Base-by-base conservation (phyloP, 2,888 invertebrate species). In the Cheilosia grossa region DNA sequence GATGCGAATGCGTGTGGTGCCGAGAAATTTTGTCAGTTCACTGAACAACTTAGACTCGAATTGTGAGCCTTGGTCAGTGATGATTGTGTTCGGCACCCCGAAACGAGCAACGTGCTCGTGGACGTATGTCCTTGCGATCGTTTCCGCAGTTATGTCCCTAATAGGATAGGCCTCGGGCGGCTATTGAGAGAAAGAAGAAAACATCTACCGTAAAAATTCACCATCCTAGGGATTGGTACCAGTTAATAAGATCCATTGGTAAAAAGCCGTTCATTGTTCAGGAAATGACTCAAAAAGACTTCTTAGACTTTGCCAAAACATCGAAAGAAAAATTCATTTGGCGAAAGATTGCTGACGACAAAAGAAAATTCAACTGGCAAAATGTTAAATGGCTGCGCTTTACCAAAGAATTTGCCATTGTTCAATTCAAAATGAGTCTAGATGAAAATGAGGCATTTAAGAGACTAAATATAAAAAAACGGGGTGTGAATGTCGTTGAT, bases 321-420 rank as follows among this genome's bases (percentile, higher is more conserved):
- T 21, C 51, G 15, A 51, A 51, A 24, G 51, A 51, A 42, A 56
- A 56, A 17, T 56, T 56, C 17, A 19, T 56, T 51, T 64, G 24
- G 51, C 51, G 51, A 24, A 51, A 51, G 24, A 51, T 24, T 24
- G n/a, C 47, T 47, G 51, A 51, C 21, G 51, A 51, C 21, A 51
- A 51, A 24, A 51, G 24, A 10, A 24, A 21, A 51, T 51, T 51
- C 24, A 21, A 21, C 7, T 61, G 61, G 61, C 61, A 61, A 69
- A 19, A 69, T 7, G 30, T 58, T 47, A 69, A 69, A 37, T 69
- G 69, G 69, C 21, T 69, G 58, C 44, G 56, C 4, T 69, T 69
- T 47, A 69, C 56, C 27, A 69, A 30, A 4, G 69, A 69, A 4
- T 69, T 56, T 37, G 56, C 33, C 44, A 44, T n/a, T 19, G 15